Conservation (phyloP, 1,140 invertebrate genomes). For the Drosophila aff. region DNA sequence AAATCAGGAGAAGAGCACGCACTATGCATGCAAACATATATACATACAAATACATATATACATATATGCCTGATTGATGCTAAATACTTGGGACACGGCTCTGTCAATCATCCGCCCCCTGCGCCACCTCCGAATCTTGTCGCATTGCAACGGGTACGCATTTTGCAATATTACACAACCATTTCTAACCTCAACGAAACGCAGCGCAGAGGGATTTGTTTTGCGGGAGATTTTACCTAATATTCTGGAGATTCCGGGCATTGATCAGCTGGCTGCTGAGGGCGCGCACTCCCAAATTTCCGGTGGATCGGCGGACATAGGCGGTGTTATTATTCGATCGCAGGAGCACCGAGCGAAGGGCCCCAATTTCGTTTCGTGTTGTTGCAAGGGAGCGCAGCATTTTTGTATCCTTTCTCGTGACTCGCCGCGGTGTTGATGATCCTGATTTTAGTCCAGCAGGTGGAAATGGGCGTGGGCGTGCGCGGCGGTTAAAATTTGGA, state of each 20-base stretch:
- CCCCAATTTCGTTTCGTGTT: constrained; percentile 86
- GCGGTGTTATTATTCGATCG: constrained; percentile 39
- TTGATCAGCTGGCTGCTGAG: constrained; percentile 59
- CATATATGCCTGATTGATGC: constrained; percentile 18
- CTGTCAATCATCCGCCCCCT: constrained; percentile 36
- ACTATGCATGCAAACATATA: constrained; percentile 25
- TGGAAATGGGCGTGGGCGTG: constrained; percentile 2
- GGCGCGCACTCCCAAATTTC: constrained; percentile 56
- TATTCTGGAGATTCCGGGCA: constrained; percentile 43
- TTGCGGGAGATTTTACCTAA: constrained; percentile 55
- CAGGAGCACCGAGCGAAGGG: constrained; percentile 57
- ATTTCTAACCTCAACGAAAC: constrained; percentile 75
- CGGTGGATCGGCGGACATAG: constrained; percentile 25
- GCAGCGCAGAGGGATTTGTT: constrained; percentile 1
- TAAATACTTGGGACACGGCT: constrained; percentile 35
- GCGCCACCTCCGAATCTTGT: neutral
- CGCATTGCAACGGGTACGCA: constrained; percentile 46
- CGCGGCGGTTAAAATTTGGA: constrained; percentile 41
- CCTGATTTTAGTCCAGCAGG: constrained; percentile 11
- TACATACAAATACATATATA: neutral
- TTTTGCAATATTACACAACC: constrained; percentile 83
- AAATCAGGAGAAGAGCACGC: constrained; percentile 42
- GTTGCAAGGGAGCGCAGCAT: constrained; percentile 89
- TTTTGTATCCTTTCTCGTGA: constrained; percentile 39
- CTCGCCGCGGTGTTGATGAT: constrained; percentile 11